Base-by-base conservation (phyloP, 1,140 invertebrate genomes). In the Drosophila nebulosa region DNA sequence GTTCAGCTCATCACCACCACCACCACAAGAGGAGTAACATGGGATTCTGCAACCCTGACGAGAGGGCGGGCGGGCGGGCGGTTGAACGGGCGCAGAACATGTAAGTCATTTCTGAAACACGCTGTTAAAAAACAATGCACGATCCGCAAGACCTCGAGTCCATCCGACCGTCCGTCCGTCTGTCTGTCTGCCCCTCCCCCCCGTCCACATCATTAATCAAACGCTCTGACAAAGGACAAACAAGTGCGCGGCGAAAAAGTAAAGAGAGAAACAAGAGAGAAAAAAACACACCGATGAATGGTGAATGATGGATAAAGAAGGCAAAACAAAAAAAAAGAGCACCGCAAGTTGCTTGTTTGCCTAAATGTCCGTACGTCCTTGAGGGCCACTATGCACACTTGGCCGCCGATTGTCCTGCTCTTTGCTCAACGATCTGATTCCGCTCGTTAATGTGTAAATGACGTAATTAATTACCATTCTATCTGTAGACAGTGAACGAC, bases 381-480 rank as follows among this genome's bases (percentile, higher is more conserved):
- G 42, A 64, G 52, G 16, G 21, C 22, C 46, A 36, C 57, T 39
- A 22, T 50, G 10, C 1, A 32, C 30, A 32, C 30, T 32, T 32
- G 30, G 30, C 30, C 30, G 10, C 9, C 30, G 10, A 12, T 32
- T 32, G 57, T 50, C 30, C 27, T 59, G 32, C 24, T 9, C 12
- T 12, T 32, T 22, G 24, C n/a, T 22, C 22, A 59, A 42, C 22
- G 59, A 65, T 76, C 62, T 63, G 35, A 70, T 64, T 65, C 35
- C 32, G 64, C 64, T 64, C n/a, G 68, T 64, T 51, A 60, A 59
- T 46, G 60, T 74, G 73, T 70, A 78, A 90, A 90, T 79, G 71
- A 69, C 68, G 57, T 69, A 85, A 90, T 88, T 86, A 89, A 90
- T 86, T 90, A 81, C 69, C 51, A 64, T 58, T 69, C 69, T 71